phyloP scores from a whole-genome alignment of 2,888 invertebrate species.

The Leptothorax acervorum region DNA sequence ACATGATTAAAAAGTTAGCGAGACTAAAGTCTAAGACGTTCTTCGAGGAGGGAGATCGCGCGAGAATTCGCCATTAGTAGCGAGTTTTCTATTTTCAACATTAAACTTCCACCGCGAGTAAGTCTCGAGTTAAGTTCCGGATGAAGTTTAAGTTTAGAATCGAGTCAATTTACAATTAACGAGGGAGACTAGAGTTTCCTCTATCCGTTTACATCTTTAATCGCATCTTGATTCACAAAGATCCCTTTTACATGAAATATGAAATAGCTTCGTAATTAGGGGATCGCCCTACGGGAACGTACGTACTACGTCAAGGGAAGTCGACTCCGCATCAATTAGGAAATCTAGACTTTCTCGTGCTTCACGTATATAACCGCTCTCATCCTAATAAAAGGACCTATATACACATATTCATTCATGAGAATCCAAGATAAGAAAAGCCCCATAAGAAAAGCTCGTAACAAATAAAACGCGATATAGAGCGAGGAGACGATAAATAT shows the following conservation, averaged over 20 bases:
- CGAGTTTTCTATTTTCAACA: constrained; percentile 15
- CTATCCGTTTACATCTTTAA: constrained; percentile 24
- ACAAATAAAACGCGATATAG: background rate
- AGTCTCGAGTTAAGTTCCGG: constrained; percentile 12
- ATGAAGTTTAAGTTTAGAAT: constrained; percentile 19
- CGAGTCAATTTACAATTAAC: constrained; percentile 33
- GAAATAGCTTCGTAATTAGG: constrained; percentile 20
- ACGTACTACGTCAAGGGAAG: background rate
- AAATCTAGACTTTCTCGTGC: background rate
- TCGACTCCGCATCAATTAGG: background rate
- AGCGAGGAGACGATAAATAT: background rate
- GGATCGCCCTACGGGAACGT: background rate
- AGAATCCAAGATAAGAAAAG: background rate
- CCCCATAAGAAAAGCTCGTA: background rate
- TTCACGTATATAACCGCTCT: background rate
- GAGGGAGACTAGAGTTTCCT: constrained; percentile 16
- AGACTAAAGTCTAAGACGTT: background rate
- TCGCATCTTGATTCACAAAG: constrained; percentile 12
- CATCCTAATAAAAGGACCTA: background rate
- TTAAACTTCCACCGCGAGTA: constrained; percentile 9
- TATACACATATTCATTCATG: background rate
- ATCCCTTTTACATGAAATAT: constrained; percentile 3
- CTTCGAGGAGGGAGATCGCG: background rate
- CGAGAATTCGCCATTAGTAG: constrained; percentile 27
- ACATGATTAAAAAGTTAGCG: constrained; percentile 19